Evolutionary conservation across 1,140 invertebrate genomes (phyloP), one percentile per base, ranked within the genome.

Genomic region (Lycorma delicatula): DNA sequence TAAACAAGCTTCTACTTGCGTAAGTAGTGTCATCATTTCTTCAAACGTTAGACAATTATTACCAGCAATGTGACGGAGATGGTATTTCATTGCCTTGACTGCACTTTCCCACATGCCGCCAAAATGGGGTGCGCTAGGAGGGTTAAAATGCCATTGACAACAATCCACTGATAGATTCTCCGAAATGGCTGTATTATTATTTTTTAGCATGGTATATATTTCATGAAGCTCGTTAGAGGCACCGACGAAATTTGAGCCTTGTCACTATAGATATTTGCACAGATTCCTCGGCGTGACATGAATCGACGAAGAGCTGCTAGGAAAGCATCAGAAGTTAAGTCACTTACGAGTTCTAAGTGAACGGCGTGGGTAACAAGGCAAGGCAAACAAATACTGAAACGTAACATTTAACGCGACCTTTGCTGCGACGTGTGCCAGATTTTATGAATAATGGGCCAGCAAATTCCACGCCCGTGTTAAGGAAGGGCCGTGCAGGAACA

Each of bases 331-430:
- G 74, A 68, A 2, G 68, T 62, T 4, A 76, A 46, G 58, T 70
- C 62, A 0, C 64, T 63, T 0, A 75, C 72, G 0, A 73, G 20
- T 59, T 77, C 74, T 11, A 78, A 56, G 56, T 76, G 74, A 20
- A 75, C 54, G 2, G 71, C 75, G 38, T 66, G 68, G 1, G 71
- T 72, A n/a, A n/a, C n/a, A n/a, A n/a, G 2, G 61, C 38, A 16
- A 75, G 68, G 52, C 74, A 77, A 5, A 75, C 66, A 54, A 76
- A 77, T 3, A 77, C 1, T 16, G 62, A 66, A 7, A 75, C 47
- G 56, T 74, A 77, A 1, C 61, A 65, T 55, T 77, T 77, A 3
- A 63, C 18, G 13, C 46, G 52, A 6, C 62, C 61, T 16, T 54
- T 54, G 20, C 64, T 63, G 18, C 66, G 58, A 13, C 62, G 51